Evolutionary conservation across 30 jellyfish, hydroid and myxozoan species (phyloP).

Genomic region (Pseudorhiza aurosa): DNA sequence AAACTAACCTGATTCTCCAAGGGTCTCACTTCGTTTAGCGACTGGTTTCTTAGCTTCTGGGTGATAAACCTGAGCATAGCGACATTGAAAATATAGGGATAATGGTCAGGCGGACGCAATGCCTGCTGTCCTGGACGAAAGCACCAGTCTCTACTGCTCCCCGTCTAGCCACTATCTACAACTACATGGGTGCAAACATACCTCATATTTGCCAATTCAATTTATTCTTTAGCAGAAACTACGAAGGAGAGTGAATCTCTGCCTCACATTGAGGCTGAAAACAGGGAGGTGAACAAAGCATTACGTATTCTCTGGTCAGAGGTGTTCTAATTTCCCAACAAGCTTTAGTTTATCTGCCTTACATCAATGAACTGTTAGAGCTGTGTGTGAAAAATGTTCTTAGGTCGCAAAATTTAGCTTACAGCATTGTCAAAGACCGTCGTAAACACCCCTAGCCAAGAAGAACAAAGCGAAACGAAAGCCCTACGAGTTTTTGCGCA

Average conservation of each 20-base stretch:
- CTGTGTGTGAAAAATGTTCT: too few relatives aligned
- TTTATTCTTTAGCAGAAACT: neutral
- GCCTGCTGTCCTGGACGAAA: conserved; percentile 34
- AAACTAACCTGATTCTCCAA: conserved; percentile 47
- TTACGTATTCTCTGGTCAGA: too few relatives aligned
- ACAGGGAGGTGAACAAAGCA: neutral
- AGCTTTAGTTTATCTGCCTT: too few relatives aligned
- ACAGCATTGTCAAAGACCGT: too few relatives aligned
- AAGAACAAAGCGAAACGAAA: too few relatives aligned
- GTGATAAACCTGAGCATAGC: conserved; percentile 75
- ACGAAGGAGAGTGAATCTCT: conserved; percentile 24
- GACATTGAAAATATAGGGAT: conserved; percentile 21
- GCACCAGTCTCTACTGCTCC: neutral
- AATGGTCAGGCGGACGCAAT: conserved; percentile 46
- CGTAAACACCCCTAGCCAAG: too few relatives aligned
- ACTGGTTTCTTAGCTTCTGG: conserved; percentile 62
- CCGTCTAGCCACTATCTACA: conserved; percentile 9
- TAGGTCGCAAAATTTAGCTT: too few relatives aligned
- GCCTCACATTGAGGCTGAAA: conserved; percentile 1
- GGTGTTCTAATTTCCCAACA: too few relatives aligned
- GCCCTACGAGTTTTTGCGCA: too few relatives aligned
- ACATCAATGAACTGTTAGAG: too few relatives aligned
- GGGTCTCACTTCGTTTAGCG: conserved; percentile 73
- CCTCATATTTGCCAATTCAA: neutral
- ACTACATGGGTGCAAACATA: neutral